These are phyloP conservation scores for Herminia tarsipennalis DNA, from an alignment of 2,888 invertebrate species.

Conservation along the genomic window DNA sequence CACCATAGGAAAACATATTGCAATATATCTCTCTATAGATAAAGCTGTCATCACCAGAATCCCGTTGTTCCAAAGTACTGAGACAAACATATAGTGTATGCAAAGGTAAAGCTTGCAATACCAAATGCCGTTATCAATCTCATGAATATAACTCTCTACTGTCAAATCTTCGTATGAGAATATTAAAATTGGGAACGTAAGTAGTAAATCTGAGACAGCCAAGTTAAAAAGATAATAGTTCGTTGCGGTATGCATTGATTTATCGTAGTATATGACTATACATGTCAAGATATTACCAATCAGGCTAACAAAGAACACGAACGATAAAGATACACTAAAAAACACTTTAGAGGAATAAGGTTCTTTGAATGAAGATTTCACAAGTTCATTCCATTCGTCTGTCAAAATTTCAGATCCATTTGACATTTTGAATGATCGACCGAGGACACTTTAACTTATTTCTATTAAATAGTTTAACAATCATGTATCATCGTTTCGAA, in stretches of 20 bases:
- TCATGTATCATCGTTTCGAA: too few relatives aligned
- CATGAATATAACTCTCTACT: too few relatives aligned
- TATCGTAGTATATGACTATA: constrained; percentile 69
- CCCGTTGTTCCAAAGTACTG: constrained; percentile 40
- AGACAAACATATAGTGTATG: constrained; percentile 33
- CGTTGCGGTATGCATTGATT: constrained; percentile 71
- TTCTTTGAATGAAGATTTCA: constrained; percentile 23
- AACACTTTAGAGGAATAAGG: constrained; percentile 23
- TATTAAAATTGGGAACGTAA: constrained; percentile 61
- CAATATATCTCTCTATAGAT: constrained; percentile 45
- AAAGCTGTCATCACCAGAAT: constrained; percentile 43
- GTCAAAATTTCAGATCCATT: constrained; percentile 13
- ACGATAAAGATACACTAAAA: constrained; percentile 24
- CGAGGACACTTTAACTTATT: too few relatives aligned
- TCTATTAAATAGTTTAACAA: too few relatives aligned
- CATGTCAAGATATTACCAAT: constrained; percentile 72
- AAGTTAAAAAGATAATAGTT: constrained; percentile 74
- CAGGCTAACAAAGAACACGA: constrained; percentile 37
- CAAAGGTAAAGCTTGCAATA: constrained; percentile 36
- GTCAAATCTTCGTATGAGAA: too few relatives aligned
- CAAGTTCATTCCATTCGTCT: constrained; percentile 25
- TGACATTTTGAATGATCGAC: constrained; percentile 9
- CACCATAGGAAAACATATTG: constrained; percentile 43
- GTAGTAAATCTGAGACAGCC: constrained; percentile 69
- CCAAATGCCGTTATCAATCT: constrained; percentile 15